These are phyloP conservation scores for Hyaena hyaena DNA, from an alignment of 2,113 vertebrate genomes.

Conservation along the genomic window DNA sequence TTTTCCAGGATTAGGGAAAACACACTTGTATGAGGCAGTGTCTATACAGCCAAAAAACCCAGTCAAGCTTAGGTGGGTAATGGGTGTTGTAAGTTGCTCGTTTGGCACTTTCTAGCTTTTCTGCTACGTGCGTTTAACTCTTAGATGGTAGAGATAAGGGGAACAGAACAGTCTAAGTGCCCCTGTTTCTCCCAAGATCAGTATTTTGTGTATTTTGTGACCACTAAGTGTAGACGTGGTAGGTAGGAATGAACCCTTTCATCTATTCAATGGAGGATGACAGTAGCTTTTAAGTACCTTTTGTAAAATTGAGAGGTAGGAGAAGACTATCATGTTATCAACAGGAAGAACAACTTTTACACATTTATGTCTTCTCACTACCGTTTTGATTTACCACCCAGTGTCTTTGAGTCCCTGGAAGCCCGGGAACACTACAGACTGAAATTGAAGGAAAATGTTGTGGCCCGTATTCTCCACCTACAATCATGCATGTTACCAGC, in stretches of 20 bases:
- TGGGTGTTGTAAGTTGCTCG: background rate
- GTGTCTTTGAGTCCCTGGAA: background rate
- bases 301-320: background rate
- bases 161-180: background rate
- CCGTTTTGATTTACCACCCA: background rate
- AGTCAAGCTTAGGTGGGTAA: background rate
- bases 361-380: background rate
- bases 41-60: background rate
- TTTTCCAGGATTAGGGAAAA: constrained; percentile 11
- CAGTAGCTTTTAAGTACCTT: background rate
- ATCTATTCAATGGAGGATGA: background rate
- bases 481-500: background rate
- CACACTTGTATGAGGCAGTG: background rate
- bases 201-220: background rate
- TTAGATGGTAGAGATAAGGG: accelerated
- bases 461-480: background rate
- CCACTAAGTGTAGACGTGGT: background rate
- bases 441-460: background rate
- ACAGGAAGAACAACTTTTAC: background rate
- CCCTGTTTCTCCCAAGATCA: background rate
- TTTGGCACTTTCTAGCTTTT: background rate
- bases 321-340: background rate
- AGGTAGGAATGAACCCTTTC: background rate
- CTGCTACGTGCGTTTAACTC: background rate
- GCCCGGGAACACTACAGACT: background rate